Conservation (phyloP, 2,797 vertebrate species). For the Florisuga fusca region DNA sequence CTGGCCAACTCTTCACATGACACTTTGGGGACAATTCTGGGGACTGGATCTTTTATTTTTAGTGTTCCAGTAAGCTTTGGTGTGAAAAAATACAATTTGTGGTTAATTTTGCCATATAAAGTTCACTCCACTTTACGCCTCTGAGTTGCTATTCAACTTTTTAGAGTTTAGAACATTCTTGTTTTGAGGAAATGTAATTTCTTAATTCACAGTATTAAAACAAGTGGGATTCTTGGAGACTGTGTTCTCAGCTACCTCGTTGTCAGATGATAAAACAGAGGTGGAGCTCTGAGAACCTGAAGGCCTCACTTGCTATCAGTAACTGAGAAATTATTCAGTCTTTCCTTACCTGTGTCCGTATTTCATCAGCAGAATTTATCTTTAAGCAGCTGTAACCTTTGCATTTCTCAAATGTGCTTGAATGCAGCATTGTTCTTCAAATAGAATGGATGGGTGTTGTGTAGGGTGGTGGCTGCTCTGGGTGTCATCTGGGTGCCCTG, state of each 20-base stretch:
- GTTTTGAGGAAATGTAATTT: not conserved
- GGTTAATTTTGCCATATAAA: not conserved
- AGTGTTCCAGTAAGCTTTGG: not conserved
- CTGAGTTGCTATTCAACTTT: not conserved
- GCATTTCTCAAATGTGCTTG: slow-evolving; percentile 30
- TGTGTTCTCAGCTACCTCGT: rapidly evolving
- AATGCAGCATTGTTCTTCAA: slow-evolving; percentile 31
- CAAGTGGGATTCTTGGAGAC: not conserved
- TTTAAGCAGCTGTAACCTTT: slow-evolving; percentile 56
- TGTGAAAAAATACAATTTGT: not conserved
- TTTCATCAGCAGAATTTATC: slow-evolving; percentile 34
- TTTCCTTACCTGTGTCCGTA: not conserved
- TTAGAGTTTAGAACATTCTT: not conserved
- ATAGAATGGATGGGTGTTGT: slow-evolving; percentile 28
- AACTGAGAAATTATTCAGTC: slow-evolving; percentile 35
- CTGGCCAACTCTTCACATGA: not conserved
- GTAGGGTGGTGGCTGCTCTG: not conserved
- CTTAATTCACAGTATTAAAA: not conserved
- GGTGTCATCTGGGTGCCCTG: not conserved
- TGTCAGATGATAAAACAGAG: not conserved
- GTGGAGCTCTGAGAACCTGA: not conserved
- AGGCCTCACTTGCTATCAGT: not conserved
- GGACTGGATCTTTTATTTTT: not conserved
- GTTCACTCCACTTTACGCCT: not conserved
- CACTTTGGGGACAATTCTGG: not conserved